Evolutionary conservation across 2,888 invertebrate species (phyloP).

Genomic region (Ptychoptera albimana): DNA sequence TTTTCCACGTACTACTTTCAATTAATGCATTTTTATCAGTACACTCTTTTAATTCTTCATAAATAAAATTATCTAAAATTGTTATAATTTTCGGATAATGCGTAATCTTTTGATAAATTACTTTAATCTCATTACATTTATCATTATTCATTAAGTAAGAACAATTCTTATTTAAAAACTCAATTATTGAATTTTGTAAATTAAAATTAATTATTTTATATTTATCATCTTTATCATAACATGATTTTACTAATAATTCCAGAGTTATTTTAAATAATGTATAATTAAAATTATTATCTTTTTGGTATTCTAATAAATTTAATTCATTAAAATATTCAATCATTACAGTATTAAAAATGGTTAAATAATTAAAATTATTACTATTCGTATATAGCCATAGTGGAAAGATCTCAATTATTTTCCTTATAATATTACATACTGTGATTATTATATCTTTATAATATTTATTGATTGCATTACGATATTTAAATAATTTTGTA

Average conservation of each 20-base stretch:
- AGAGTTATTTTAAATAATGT: no score
- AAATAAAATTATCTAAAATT: slow-evolving; percentile 3
- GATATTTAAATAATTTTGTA: slow-evolving; percentile 12
- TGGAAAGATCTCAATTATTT: slow-evolving; percentile 16
- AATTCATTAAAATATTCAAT: no score
- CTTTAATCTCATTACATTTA: no score
- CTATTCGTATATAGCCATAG: slow-evolving; percentile 17
- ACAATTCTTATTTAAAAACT: no score
- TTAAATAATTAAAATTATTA: slow-evolving; percentile 9
- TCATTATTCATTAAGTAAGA: no score
- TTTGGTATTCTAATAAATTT: no score
- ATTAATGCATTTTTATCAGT: not conserved
- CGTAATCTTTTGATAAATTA: no score
- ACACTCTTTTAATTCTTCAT: not conserved
- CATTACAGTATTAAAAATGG: not conserved
- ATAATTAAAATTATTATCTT: no score
- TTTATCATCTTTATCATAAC: no score
- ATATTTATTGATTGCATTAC: not conserved
- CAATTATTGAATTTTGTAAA: no score
- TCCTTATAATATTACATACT: slow-evolving; percentile 2
- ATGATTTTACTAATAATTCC: no score
- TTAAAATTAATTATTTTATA: no score
- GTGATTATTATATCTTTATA: not conserved
- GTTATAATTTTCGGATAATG: slow-evolving; percentile 3
- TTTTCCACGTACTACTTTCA: slow-evolving; percentile 5